Evolutionary conservation across 2,888 invertebrate species (phyloP).

Genomic region (Linnaemya tessellans): DNA sequence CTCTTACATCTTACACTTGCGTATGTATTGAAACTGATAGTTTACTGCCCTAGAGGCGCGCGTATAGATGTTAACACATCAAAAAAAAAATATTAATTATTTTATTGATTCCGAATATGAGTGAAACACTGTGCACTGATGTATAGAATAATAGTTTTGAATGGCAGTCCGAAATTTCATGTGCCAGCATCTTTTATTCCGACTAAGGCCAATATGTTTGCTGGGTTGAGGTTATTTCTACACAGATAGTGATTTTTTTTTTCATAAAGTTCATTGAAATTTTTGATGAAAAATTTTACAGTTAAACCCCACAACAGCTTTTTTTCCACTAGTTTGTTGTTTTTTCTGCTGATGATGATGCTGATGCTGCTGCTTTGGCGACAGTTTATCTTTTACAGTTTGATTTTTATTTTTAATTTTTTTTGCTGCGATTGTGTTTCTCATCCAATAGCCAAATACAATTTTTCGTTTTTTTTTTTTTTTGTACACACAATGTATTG

Average conservation of each 20-base stretch:
- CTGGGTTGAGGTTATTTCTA: neutral
- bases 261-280: slow-evolving; percentile 24
- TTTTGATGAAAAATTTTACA: slow-evolving; percentile 48
- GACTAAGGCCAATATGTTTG: neutral
- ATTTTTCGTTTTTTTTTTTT: neutral
- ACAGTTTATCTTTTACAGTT: slow-evolving; percentile 63
- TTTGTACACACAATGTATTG: slow-evolving; percentile 5
- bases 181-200: neutral
- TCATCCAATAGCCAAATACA: slow-evolving; percentile 34
- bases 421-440: slow-evolving; percentile 7
- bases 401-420: neutral
- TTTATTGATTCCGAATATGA: too few relatives aligned
- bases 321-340: neutral
- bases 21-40: too few relatives aligned
- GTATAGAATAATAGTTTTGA: too few relatives aligned
- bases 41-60: too few relatives aligned
- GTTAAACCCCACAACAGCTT: slow-evolving; percentile 41
- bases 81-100: too few relatives aligned
- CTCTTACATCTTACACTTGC: too few relatives aligned
- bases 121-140: too few relatives aligned
- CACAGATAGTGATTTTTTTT: neutral
- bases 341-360: neutral
- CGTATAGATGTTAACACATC: too few relatives aligned
- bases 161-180: too few relatives aligned
- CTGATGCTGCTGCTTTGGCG: slow-evolving; percentile 45